Conservation (phyloP, 1,140 invertebrate species). For the Papilio machaon region DNA sequence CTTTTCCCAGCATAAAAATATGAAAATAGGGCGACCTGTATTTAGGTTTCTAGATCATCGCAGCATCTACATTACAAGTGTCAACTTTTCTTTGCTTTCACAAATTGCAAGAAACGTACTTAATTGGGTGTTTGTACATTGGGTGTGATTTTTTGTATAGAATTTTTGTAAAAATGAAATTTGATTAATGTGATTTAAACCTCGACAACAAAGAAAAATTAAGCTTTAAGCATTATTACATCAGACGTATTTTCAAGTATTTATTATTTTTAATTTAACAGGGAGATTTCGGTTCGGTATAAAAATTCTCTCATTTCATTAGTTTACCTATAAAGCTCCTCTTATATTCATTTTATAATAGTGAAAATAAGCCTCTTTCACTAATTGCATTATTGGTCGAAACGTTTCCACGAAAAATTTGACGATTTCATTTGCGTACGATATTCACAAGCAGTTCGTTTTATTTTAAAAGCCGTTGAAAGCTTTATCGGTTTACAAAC, state of each 20-base stretch:
- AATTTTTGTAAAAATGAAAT: too few species aligned
- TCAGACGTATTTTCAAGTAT: too few species aligned
- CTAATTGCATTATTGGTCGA: constrained; percentile 14
- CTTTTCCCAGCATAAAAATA: background rate
- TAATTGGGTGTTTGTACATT: too few species aligned
- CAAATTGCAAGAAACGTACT: constrained; percentile 1
- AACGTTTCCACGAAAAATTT: constrained; percentile 10
- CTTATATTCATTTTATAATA: background rate
- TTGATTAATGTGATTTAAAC: too few species aligned
- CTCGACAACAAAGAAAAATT: too few species aligned
- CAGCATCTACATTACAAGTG: constrained; percentile 15
- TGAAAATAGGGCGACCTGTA: constrained; percentile 14
- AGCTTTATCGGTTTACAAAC: background rate
- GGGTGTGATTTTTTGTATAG: too few species aligned
- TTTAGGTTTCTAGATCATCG: constrained; percentile 26
- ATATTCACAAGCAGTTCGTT: background rate
- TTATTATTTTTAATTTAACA: background rate
- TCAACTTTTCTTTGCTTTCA: constrained; percentile 13
- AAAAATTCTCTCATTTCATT: background rate
- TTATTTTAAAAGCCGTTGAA: background rate
- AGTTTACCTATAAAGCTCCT: too few species aligned
- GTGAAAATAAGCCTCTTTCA: constrained; percentile 8
- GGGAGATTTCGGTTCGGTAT: background rate
- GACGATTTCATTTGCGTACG: constrained; percentile 5
- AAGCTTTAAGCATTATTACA: too few species aligned